Evolutionary conservation across 2,113 vertebrate genomes (phyloP).

Genomic region (Limanda limanda): DNA sequence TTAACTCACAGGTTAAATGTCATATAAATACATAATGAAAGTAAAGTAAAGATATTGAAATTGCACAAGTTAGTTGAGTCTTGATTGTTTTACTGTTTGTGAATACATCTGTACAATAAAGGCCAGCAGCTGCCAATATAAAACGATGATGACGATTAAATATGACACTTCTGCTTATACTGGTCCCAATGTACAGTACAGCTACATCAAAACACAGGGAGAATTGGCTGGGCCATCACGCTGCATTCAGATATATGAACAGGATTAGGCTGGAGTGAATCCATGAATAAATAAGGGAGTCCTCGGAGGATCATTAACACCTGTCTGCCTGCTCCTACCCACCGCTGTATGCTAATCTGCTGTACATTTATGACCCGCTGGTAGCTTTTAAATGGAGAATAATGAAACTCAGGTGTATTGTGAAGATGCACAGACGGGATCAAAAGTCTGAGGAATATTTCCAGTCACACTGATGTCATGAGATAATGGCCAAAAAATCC

Average conservation of each 20-base stretch:
- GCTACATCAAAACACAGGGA: slow-evolving; percentile 50
- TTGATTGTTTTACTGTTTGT: slow-evolving; percentile 22
- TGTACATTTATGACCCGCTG: slow-evolving; percentile 55
- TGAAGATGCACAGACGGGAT: slow-evolving; percentile 32
- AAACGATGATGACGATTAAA: slow-evolving; percentile 61
- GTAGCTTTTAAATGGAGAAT: slow-evolving; percentile 62
- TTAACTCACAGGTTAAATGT: neutral
- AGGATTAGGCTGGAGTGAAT: slow-evolving; percentile 65
- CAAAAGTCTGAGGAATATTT: slow-evolving; percentile 62
- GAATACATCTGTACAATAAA: slow-evolving; percentile 35
- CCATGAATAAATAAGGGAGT: slow-evolving; percentile 73
- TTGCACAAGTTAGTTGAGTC: slow-evolving; percentile 24
- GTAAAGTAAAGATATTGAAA: neutral
- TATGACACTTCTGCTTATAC: slow-evolving; percentile 45
- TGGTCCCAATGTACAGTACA: slow-evolving; percentile 29
- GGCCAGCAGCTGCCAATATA: neutral
- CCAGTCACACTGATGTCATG: slow-evolving; percentile 37
- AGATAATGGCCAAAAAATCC: slow-evolving; percentile 17
- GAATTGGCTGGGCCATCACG: slow-evolving; percentile 46
- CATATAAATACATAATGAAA: neutral
- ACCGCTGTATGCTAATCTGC: slow-evolving; percentile 69
- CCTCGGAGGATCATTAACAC: slow-evolving; percentile 75
- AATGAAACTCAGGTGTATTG: slow-evolving; percentile 61
- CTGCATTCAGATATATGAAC: slow-evolving; percentile 47
- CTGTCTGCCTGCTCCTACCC: slow-evolving; percentile 60